Base-by-base conservation (phyloP, 30 jellyfish, hydroid and myxozoan genomes). In the Calvadosia cruxmelitensis region DNA sequence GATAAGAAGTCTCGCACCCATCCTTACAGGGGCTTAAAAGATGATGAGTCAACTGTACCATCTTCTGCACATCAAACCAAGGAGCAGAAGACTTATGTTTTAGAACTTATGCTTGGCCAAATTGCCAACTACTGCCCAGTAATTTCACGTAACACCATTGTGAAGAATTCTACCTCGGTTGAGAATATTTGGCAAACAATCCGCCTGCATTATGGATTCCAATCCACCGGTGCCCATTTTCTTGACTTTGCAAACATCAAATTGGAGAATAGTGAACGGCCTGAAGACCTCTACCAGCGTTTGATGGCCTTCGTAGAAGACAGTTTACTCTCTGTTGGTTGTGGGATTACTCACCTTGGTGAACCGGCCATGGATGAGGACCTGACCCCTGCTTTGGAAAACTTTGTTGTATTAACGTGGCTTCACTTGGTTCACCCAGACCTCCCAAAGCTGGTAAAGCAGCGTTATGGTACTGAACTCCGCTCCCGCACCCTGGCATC, bases 281-380 rank as follows among this genome's bases (percentile, higher is more conserved):
- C 82, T 10, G 80, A 72, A 29, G 82, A 72, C 80, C 78, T 72
- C 31, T 72, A 27, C 78, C 82, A 72, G 69, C 77, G 80, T 15
- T 2, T 72, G 5, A 72, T 32, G 66, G 82, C 82, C 20, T 72
- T 72, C 27, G 29, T 51, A 20, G 82, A 72, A 36, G 82, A 72
- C 69, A 72, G 53, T 53, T 31, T 72, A 33, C 29, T 72, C 29
- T 28, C 78, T 1, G 33, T 78, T 13, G 36, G 32, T 50, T 5
- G 78, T 1, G 82, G 82, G 24, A 26, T 72, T 0, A 53, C 67
- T 10, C 82, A 72, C 49, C 63, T 51, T 20, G 82, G 82, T 15
- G 65, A 28, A n/a, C 65, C 33, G 25, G 64, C 78, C 64, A n/a
- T 1, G 12, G 82, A 72, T 26, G 80, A 72, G 42, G 82, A 72